Evolutionary conservation across 2,797 vertebrate genomes (phyloP), one percentile per base, ranked within the genome.

Genomic region (Triplophysa yarkandensis): DNA sequence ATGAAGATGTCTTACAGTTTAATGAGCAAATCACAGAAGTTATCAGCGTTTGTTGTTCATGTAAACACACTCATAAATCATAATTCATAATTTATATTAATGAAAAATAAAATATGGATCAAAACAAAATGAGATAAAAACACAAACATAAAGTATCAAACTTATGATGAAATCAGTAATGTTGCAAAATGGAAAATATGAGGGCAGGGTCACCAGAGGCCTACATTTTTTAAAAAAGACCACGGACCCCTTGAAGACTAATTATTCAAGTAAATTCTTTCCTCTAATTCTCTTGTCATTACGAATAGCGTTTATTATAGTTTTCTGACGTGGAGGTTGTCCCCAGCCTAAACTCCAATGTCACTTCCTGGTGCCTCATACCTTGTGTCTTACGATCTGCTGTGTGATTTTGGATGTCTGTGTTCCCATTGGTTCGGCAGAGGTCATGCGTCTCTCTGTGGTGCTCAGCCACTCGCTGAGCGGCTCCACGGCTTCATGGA

Each of bases 321-420:
- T 10, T 36, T 36, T 36, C 34, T 36, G 11, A 36, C 9, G 1
- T 10, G 34, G 1, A 10, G 36, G n/a, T 39, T 16, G 14, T 28
- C 14, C 13, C 52, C 14, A 27, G 8, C 11, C 2, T 6, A 48
- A 30, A 8, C 43, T 66, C 6, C 19, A 14, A 27, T 27, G 28
- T 32, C 34, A 25, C 62, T 48, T 9, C 39, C 62, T 23, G 30
- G 9, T 55, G 10, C 11, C 32, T 2, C 6, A 8, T 93, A 99
- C 98, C 98, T 98, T 98, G 90, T 99, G 97, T 65, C 94, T 94
- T 57, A 87, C 60, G 82, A 99, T 99, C 89, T 99, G 97, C 87
- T 98, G 97, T 77, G 92, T 94, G 89, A 99, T 98, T 90, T 99
- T 99, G 83, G 92, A 89, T 0, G 97, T 95, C 86, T 99, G 97